phyloP scores from a whole-genome alignment of 2,797 vertebrate species.

The Apogon talboti region DNA sequence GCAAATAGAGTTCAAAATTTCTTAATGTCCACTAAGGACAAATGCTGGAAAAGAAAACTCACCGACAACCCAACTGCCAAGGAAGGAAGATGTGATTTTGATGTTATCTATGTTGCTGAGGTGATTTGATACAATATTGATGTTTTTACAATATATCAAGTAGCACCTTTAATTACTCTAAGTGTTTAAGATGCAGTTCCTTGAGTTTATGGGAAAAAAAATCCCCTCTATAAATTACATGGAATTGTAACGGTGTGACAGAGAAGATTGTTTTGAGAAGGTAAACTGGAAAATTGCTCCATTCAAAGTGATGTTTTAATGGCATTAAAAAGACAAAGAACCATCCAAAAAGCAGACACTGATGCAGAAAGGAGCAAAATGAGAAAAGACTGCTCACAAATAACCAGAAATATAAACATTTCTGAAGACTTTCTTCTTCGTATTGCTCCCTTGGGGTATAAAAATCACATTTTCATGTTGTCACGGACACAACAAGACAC shows the following conservation, averaged over 20 bases:
- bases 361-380: conserved; percentile 26
- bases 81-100: too few species aligned
- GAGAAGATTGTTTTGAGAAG: background rate
- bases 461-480: background rate
- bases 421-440: background rate
- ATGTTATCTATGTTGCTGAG: background rate
- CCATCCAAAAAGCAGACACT: conserved; percentile 41
- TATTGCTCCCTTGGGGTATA: too few species aligned
- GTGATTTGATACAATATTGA: background rate
- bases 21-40: background rate
- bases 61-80: background rate
- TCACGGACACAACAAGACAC: conserved; percentile 24
- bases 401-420: background rate
- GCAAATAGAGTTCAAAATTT: background rate
- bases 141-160: conserved; percentile 20
- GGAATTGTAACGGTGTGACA: conserved; percentile 5
- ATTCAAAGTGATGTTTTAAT: conserved; percentile 26
- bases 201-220: conserved; percentile 8
- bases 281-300: background rate
- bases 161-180: conserved; percentile 33
- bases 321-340: conserved; percentile 24
- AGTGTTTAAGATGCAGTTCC: background rate
- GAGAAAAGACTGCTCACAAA: background rate
- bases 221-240: background rate
- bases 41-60: background rate